Evolutionary conservation across 2,113 vertebrate species (phyloP).

Genomic region (Paradoxurus hermaphroditus): DNA sequence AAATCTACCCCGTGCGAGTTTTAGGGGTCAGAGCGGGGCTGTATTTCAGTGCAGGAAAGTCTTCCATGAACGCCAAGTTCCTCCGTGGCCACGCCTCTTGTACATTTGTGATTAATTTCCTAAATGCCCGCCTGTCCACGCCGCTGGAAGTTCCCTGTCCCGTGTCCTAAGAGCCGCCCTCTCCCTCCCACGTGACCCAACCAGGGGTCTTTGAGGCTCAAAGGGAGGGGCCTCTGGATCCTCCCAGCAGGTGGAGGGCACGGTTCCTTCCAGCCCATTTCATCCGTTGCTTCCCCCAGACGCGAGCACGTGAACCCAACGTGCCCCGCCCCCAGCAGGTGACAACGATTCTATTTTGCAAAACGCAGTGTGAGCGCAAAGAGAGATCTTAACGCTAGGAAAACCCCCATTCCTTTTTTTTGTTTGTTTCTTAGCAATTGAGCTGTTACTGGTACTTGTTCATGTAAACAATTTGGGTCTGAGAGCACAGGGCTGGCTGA

Average conservation of each 20-base stretch:
- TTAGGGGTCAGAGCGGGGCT: neutral
- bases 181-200: no score
- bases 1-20: neutral
- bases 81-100: neutral
- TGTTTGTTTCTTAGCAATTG: neutral
- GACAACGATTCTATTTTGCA: neutral
- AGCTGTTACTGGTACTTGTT: neutral
- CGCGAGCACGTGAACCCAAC: neutral
- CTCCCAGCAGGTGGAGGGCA: neutral
- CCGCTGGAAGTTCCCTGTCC: neutral
- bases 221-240: neutral
- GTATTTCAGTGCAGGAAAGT: neutral
- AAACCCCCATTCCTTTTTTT: neutral
- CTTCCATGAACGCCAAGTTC: neutral
- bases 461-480: neutral
- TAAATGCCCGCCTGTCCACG: fast-evolving
- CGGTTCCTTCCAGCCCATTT: fast-evolving
- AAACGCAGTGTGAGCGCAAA: neutral
- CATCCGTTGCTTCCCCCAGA: neutral
- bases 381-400: neutral
- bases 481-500: neutral
- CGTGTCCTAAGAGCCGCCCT: neutral
- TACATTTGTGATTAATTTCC: neutral
- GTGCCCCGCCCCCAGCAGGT: fast-evolving
- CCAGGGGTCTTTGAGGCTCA: neutral